phyloP scores from a whole-genome alignment of 53 echinoderm and acorn worm genomes.

The Zoroaster sp. region DNA sequence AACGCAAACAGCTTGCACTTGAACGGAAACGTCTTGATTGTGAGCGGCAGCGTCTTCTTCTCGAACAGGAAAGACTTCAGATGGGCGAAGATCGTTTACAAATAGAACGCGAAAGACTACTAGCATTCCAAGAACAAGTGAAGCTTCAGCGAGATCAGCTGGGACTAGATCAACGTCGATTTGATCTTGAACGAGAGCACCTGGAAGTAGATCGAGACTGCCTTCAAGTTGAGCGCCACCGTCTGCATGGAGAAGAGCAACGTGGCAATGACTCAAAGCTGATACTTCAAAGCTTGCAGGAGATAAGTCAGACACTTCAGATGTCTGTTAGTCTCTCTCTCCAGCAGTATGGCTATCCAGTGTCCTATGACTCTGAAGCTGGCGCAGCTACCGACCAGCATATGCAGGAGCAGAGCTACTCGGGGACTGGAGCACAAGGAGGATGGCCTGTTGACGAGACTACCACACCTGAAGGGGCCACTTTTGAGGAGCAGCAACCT shows the following conservation, averaged over 20 bases:
- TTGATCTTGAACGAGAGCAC: neutral
- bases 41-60: neutral
- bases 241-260: neutral
- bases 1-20: slow-evolving; percentile 5
- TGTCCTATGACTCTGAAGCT: neutral
- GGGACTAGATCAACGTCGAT: neutral
- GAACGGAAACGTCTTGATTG: slow-evolving; percentile 9
- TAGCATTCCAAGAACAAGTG: slow-evolving; percentile 12
- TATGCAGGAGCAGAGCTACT: slow-evolving; percentile 4
- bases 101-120: neutral
- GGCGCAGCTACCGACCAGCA: neutral
- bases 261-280: neutral
- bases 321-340: slow-evolving; percentile 34
- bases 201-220: slow-evolving; percentile 5
- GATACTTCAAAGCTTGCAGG: slow-evolving; percentile 22
- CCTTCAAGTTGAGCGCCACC: slow-evolving; percentile 2
- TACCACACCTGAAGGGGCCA: neutral
- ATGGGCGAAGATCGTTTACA: slow-evolving; percentile 5
- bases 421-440: neutral
- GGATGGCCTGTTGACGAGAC: neutral
- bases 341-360: slow-evolving; percentile 18
- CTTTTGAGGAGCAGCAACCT: neutral
- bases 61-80: slow-evolving; percentile 3
- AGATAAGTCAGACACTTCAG: slow-evolving; percentile 34
- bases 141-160: slow-evolving; percentile 34